A percentile compares a stretch with the other conserved stretches of the same genome.
Conservation (phyloP, 2,888 invertebrate species). For the Orgyia antiqua region DNA sequence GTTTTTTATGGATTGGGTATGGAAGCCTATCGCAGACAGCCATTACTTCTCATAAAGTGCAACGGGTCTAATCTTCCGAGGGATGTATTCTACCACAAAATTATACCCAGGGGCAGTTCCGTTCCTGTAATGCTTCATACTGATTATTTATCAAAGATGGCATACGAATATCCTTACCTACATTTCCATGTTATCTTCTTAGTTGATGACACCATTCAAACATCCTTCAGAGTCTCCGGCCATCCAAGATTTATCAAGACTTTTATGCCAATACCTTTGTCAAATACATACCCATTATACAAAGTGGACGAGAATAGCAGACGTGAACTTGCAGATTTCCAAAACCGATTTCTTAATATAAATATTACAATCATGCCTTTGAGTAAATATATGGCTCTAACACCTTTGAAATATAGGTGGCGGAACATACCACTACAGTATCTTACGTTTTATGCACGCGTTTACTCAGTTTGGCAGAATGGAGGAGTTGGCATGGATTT, state of each 20-base stretch:
- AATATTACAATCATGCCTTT: constrained; percentile 52
- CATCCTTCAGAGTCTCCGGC: constrained; percentile 25
- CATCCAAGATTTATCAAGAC: constrained; percentile 39
- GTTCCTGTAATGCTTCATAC: constrained; percentile 41
- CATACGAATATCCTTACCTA: constrained; percentile 44
- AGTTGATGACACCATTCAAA: constrained; percentile 47
- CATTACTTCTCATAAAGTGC: constrained; percentile 41
- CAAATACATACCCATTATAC: constrained; percentile 16
- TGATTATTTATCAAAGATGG: constrained; percentile 49
- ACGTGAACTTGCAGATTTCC: constrained; percentile 41
- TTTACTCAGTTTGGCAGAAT: constrained; percentile 73
- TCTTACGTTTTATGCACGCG: constrained; percentile 69
- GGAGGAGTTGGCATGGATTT: constrained; percentile 72
- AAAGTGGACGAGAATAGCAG: constrained; percentile 33
- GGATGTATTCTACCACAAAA: constrained; percentile 52
- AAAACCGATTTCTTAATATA: constrained; percentile 54
- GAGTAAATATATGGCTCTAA: constrained; percentile 64
- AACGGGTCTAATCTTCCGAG: constrained; percentile 42
- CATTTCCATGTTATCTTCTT: constrained; percentile 52
- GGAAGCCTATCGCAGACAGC: constrained; percentile 44
- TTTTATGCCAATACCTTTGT: constrained; percentile 29
- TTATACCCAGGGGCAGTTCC: constrained; percentile 38
- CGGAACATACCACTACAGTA: constrained; percentile 55
- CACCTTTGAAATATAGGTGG: constrained; percentile 72
- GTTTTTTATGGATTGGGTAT: constrained; percentile 54